Conservation (phyloP, 2,113 vertebrate species). For the Toxostoma redivivum region DNA sequence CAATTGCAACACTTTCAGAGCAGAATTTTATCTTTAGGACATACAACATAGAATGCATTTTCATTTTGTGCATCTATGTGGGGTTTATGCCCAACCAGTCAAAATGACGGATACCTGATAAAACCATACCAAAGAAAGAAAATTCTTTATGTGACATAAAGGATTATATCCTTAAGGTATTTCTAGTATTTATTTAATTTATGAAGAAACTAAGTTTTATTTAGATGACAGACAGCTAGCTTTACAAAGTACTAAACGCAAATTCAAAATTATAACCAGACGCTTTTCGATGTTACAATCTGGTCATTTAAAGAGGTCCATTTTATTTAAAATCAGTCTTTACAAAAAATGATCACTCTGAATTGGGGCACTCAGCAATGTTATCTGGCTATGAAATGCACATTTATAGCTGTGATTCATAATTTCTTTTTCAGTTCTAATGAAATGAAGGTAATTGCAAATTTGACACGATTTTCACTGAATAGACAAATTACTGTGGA, state of each 20-base stretch:
- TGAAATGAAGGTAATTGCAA: neutral
- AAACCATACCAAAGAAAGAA: neutral
- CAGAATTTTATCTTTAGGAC: neutral
- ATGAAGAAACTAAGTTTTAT: neutral
- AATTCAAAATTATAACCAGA: neutral
- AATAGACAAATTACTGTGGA: conserved; percentile 1
- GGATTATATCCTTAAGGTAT: neutral
- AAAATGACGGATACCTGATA: neutral
- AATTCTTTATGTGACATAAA: neutral
- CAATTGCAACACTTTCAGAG: neutral
- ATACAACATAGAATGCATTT: neutral
- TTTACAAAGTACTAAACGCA: neutral
- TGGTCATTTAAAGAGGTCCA: neutral
- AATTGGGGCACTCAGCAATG: neutral
- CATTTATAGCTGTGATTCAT: neutral
- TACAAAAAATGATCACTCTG: neutral
- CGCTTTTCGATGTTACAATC: neutral
- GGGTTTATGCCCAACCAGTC: neutral
- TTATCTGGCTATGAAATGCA: neutral
- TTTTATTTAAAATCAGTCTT: neutral
- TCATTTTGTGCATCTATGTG: neutral
- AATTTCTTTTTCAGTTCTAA: neutral
- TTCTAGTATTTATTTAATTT: neutral
- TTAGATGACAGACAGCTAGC: neutral
- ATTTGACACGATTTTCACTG: conserved; percentile 15